These are phyloP conservation scores for Chrysina gloriosa DNA, from an alignment of 2,888 invertebrate species.

Conservation along the genomic window DNA sequence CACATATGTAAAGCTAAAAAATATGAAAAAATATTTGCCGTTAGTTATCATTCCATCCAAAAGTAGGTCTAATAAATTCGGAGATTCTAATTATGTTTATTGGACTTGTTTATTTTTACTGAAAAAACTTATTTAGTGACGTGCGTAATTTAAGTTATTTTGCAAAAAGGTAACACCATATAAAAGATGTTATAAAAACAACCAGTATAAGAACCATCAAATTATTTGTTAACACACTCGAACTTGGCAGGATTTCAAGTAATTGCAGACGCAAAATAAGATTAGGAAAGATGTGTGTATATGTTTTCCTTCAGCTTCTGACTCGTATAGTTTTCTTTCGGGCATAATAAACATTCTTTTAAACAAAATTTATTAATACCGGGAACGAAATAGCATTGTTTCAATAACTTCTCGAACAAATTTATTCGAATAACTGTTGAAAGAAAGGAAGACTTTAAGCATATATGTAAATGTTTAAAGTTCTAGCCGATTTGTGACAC, in stretches of 20 bases:
- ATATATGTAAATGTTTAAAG: conserved; percentile 41
- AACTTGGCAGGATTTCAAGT: conserved; percentile 25
- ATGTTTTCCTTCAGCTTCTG: conserved; percentile 27
- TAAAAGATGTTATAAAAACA: conserved; percentile 26
- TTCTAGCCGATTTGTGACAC: conserved; percentile 23
- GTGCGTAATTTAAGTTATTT: background rate
- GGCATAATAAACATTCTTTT: conserved; percentile 30
- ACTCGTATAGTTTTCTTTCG: conserved; percentile 20
- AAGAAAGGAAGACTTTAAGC: conserved; percentile 35
- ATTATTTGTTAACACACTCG: conserved; percentile 12
- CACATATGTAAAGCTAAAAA: no score
- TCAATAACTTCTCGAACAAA: conserved; percentile 31
- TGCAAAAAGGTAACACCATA: conserved; percentile 7
- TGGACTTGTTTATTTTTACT: no score
- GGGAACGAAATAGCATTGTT: conserved; percentile 37
- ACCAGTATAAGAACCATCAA: background rate
- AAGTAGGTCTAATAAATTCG: no score
- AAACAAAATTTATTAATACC: conserved; percentile 35
- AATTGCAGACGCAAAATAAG: conserved; percentile 15
- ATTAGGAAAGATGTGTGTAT: conserved; percentile 21
- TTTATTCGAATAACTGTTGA: conserved; percentile 41
- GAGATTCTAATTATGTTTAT: no score
- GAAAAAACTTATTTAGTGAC: background rate
- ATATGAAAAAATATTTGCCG: no score
- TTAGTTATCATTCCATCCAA: no score